Evolutionary conservation across 1,140 invertebrate species (phyloP).

Genomic region (Lucilia sericata): DNA sequence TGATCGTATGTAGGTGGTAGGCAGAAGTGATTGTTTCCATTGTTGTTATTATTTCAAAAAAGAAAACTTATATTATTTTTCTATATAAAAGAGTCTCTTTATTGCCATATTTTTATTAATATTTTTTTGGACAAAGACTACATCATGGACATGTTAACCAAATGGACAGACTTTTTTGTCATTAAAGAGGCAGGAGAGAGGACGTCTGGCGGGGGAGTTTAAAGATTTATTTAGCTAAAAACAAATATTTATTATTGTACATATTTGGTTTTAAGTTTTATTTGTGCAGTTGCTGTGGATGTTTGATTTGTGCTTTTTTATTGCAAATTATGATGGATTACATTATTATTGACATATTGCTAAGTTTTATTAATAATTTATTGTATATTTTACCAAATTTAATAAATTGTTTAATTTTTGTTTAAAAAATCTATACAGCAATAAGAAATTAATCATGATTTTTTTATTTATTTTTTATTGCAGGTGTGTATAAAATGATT

Average conservation of each 20-base stretch:
- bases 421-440: neutral
- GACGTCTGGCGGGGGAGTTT: neutral
- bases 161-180: neutral
- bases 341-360: neutral
- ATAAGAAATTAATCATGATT: neutral
- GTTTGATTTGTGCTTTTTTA: no score
- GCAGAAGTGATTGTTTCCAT: neutral
- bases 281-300: neutral
- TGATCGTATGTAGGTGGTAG: neutral
- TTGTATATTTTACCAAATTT: neutral
- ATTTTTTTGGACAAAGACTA: no score
- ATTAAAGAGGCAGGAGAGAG: neutral
- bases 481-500: neutral
- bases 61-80: neutral
- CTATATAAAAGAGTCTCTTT: neutral
- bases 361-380: neutral
- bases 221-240: neutral
- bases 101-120: no score
- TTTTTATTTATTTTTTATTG: neutral
- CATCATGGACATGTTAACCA: neutral
- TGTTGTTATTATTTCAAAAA: neutral
- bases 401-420: no score
- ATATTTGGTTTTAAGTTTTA: neutral
- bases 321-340: neutral
- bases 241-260: neutral